phyloP scores from a whole-genome alignment of 1,140 invertebrate genomes.

The Trichonephila inaurata region DNA sequence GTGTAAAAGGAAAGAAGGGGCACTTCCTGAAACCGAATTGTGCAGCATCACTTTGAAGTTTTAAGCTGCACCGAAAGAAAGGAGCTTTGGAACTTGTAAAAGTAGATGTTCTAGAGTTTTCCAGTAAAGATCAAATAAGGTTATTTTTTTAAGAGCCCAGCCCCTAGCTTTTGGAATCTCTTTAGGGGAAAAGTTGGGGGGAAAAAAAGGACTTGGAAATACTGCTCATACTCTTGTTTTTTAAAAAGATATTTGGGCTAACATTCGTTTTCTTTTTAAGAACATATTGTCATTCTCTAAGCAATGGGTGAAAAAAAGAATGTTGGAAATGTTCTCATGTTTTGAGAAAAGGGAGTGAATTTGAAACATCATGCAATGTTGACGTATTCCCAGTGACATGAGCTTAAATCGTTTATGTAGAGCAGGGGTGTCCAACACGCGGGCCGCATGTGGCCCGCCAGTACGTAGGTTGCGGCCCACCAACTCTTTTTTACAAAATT shows the following conservation, averaged over 20 bases:
- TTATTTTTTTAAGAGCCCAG: not conserved
- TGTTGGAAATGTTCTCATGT: not conserved
- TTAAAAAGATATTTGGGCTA: not conserved
- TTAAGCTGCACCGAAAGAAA: not conserved
- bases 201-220: not conserved
- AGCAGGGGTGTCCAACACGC: too few species aligned
- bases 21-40: slow-evolving; percentile 3
- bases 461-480: too few species aligned
- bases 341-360: not conserved
- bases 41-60: not conserved
- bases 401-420: too few species aligned
- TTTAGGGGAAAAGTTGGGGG: not conserved
- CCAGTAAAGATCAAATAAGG: slow-evolving; percentile 11
- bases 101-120: not conserved
- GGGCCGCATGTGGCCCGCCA: too few species aligned
- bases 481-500: too few species aligned
- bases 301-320: not conserved
- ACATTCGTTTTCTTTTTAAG: not conserved
- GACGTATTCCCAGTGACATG: too few species aligned
- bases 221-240: not conserved
- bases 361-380: not conserved
- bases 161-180: not conserved
- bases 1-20: not conserved
- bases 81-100: not conserved
- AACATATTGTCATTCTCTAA: not conserved